A percentile compares a stretch with the other conserved stretches of the same genome.
Conservation (phyloP, 2,113 vertebrate genomes). For the Cololabis saira region DNA sequence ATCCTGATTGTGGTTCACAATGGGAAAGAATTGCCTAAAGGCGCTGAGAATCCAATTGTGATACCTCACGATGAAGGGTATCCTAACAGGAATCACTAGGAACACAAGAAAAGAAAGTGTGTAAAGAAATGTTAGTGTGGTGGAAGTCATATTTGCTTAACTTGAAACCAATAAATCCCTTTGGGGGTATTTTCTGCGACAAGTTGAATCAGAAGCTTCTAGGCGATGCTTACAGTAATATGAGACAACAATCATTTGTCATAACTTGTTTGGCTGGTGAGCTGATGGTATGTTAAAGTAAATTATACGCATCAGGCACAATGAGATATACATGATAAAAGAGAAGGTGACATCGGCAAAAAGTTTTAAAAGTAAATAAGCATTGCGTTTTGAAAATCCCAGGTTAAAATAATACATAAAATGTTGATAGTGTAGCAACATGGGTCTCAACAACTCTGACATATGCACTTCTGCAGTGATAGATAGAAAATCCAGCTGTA, state of each 20-base stretch:
- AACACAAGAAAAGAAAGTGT: not conserved
- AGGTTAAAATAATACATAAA: not conserved
- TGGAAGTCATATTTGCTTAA: not conserved
- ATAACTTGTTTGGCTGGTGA: not conserved
- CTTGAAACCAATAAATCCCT: not conserved
- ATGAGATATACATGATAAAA: not conserved
- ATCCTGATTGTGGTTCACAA: not conserved
- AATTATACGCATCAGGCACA: not conserved
- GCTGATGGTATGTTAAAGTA: not conserved
- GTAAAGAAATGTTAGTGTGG: no score
- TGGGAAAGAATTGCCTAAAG: not conserved
- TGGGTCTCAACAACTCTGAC: no score
- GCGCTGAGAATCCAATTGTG: not conserved
- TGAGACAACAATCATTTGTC: no score
- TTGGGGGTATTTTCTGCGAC: not conserved
- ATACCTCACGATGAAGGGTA: not conserved
- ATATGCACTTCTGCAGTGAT: no score
- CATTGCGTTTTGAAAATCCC: not conserved
- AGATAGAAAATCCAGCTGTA: no score
- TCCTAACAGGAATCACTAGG: not conserved
- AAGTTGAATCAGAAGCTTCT: not conserved
- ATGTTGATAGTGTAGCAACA: not conserved
- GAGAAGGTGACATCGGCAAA: not conserved
- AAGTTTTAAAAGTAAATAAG: not conserved
- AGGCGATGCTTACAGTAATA: no score